These are phyloP conservation scores for Nomada lathburiana DNA, from an alignment of 2,888 invertebrate genomes.

Conservation along the genomic window DNA sequence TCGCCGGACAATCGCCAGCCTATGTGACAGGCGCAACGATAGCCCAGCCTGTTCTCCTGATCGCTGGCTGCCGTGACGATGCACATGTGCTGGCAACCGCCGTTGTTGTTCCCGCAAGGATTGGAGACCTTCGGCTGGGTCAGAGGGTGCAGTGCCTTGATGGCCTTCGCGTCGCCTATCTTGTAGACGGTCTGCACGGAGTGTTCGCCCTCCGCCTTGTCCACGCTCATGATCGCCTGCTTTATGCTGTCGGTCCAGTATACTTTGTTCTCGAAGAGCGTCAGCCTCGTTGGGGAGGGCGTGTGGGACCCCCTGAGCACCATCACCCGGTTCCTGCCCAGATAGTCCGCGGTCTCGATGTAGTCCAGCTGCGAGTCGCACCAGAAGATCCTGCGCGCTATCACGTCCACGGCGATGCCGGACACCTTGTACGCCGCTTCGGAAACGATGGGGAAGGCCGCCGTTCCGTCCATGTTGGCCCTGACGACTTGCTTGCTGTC, in stretches of 20 bases:
- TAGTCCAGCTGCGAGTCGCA: slow-evolving; percentile 98
- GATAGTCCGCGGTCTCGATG: slow-evolving; percentile 97
- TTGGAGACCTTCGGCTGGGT: slow-evolving; percentile 90
- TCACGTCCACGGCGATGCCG: slow-evolving; percentile 96
- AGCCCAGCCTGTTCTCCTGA: slow-evolving; percentile 88
- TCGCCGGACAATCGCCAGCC: slow-evolving; percentile 92
- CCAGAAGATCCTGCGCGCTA: slow-evolving; percentile 96
- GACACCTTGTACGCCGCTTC: slow-evolving; percentile 97
- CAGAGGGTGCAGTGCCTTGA: slow-evolving; percentile 92
- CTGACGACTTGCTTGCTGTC: slow-evolving; percentile 93
- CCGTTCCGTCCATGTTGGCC: slow-evolving; percentile 97
- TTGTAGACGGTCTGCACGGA: slow-evolving; percentile 93
- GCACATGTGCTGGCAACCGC: slow-evolving; percentile 97
- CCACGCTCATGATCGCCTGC: slow-evolving; percentile 94
- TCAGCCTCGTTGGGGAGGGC: slow-evolving; percentile 93
- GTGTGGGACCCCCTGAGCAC: slow-evolving; percentile 93
- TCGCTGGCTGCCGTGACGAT: slow-evolving; percentile 92
- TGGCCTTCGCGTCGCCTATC: slow-evolving; percentile 92
- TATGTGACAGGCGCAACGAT: slow-evolving; percentile 95
- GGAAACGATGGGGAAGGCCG: slow-evolving; percentile 92
- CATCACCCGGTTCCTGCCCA: slow-evolving; percentile 92
- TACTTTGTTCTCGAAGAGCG: slow-evolving; percentile 93
- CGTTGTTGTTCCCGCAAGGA: slow-evolving; percentile 95
- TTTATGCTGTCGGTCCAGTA: slow-evolving; percentile 97
- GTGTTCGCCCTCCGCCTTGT: slow-evolving; percentile 92